Evolutionary conservation across 1,140 invertebrate species (phyloP).

Genomic region (Diorhabda elongata): DNA sequence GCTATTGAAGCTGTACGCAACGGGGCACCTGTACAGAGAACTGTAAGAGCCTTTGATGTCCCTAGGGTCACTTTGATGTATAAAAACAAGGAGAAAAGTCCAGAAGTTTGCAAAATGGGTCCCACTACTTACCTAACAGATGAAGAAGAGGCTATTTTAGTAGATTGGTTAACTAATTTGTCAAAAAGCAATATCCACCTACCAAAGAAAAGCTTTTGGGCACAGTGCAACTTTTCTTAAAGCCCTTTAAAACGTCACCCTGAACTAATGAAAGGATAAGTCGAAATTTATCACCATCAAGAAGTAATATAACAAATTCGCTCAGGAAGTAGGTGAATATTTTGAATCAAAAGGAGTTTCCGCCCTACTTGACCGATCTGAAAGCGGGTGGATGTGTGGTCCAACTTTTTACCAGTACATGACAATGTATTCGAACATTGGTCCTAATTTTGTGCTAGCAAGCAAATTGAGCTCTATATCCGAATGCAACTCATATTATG

Average conservation of each 20-base stretch:
- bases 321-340: background rate
- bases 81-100: constrained; percentile 37
- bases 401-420: background rate
- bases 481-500: constrained; percentile 7
- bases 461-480: constrained; percentile 43
- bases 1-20: background rate
- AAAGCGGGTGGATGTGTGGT: background rate
- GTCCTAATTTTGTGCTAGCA: constrained; percentile 20
- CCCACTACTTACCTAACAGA: constrained; percentile 31
- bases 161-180: constrained; percentile 43
- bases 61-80: constrained; percentile 39
- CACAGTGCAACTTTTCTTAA: constrained; percentile 36
- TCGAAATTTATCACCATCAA: constrained; percentile 27
- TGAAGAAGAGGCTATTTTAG: constrained; percentile 39
- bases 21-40: constrained; percentile 16
- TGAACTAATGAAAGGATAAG: constrained; percentile 17
- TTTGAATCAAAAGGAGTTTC: background rate
- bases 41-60: constrained; percentile 38
- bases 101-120: constrained; percentile 35
- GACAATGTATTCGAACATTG: background rate
- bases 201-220: constrained; percentile 32
- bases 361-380: background rate
- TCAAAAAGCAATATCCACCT: constrained; percentile 42
- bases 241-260: constrained; percentile 38
- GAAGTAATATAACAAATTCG: constrained; percentile 25